Conservation (phyloP, 2,888 invertebrate species). For the Melangyna quadrimaculata region DNA sequence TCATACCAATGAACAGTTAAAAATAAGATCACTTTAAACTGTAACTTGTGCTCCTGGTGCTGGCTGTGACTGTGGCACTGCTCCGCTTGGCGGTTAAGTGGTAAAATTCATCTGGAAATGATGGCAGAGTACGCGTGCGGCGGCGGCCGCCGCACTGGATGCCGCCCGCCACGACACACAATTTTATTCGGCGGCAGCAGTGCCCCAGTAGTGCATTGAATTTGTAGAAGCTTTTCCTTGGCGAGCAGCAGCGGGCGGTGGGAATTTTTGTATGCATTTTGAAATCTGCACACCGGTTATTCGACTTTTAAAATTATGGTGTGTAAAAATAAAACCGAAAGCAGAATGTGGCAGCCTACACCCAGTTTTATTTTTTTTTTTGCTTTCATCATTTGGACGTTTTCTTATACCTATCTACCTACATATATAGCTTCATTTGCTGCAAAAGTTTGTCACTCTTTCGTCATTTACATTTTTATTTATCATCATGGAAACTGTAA, state of each 20-base stretch:
- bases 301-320: constrained; percentile 62
- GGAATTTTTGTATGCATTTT: constrained; percentile 65
- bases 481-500: constrained; percentile 47
- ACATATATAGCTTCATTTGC: not conserved
- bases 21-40: constrained; percentile 57
- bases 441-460: constrained; percentile 56
- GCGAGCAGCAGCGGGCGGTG: not conserved
- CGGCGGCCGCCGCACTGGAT: not conserved
- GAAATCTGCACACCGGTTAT: constrained; percentile 68
- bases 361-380: constrained; percentile 34
- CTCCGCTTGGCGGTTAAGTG: not conserved
- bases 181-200: not conserved
- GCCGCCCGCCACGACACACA: not conserved
- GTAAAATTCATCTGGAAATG: constrained; percentile 49
- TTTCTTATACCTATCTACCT: no score
- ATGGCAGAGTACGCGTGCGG: constrained; percentile 46
- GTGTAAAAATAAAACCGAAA: constrained; percentile 50
- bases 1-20: constrained; percentile 10
- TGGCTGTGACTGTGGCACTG: not conserved
- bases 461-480: constrained; percentile 31
- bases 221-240: not conserved
- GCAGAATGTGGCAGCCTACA: constrained; percentile 37
- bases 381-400: constrained; percentile 7
- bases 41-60: constrained; percentile 30
- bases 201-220: not conserved